Evolutionary conservation across 1,140 invertebrate species (phyloP).

Genomic region (Aphelinus certus): DNA sequence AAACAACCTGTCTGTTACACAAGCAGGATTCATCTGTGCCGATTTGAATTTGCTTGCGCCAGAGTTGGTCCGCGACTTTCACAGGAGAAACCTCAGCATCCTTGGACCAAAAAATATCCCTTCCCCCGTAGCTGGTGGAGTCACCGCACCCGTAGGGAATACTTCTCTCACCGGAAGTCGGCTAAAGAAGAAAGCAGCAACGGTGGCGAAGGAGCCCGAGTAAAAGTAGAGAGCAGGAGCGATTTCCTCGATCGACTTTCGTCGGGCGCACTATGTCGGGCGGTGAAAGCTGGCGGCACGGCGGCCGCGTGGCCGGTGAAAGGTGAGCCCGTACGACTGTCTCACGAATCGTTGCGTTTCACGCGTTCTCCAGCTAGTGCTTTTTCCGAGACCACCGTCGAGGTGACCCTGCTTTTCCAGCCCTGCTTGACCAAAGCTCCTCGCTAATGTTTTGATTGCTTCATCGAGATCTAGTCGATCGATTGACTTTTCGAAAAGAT

Average conservation of each 20-base stretch:
- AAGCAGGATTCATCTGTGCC: too few species aligned
- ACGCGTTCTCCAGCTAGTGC: not conserved
- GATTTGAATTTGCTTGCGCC: too few species aligned
- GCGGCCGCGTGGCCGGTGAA: constrained; percentile 6
- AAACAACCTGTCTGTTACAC: too few species aligned
- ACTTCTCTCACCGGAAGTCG: constrained; percentile 29
- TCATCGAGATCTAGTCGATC: constrained; percentile 30
- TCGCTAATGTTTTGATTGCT: constrained; percentile 40
- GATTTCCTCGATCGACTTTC: constrained; percentile 41
- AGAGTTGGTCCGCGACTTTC: too few species aligned
- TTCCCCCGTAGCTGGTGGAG: not conserved
- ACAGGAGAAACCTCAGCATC: too few species aligned
- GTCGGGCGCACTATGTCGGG: constrained; percentile 22
- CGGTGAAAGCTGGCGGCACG: constrained; percentile 26
- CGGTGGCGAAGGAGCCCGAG: constrained; percentile 1
- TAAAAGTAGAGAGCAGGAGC: constrained; percentile 33
- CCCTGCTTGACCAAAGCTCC: constrained; percentile 38
- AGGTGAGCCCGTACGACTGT: constrained; percentile 23
- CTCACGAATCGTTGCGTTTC: constrained; percentile 32
- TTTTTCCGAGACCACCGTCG: too few species aligned
- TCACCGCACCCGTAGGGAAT: constrained; percentile 4
- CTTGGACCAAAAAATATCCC: too few species aligned
- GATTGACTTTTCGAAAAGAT: not conserved
- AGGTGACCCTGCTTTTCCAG: not conserved
- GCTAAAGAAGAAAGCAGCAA: constrained; percentile 34